A percentile compares a stretch with the other conserved stretches of the same genome.
Evolutionary conservation across 2,797 vertebrate genomes (phyloP).

Genomic region (Falco naumanni): DNA sequence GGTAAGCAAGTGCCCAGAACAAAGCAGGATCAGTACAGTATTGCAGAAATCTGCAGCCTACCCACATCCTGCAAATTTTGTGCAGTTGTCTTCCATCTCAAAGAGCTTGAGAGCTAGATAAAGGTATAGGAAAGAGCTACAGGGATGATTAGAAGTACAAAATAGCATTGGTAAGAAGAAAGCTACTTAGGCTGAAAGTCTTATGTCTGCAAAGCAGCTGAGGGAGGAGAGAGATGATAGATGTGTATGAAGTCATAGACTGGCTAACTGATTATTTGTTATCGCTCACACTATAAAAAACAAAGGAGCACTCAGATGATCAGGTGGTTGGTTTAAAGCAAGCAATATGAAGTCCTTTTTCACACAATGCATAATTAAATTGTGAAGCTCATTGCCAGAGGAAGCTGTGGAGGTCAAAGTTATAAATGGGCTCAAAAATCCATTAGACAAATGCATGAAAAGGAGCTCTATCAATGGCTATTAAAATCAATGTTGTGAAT

Average conservation of each 20-base stretch:
- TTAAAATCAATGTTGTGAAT: constrained; percentile 49
- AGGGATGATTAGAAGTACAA: not conserved
- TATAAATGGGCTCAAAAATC: constrained; percentile 47
- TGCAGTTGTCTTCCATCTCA: not conserved
- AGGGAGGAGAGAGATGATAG: not conserved
- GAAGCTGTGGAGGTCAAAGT: constrained; percentile 31
- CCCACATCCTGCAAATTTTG: rapidly evolving
- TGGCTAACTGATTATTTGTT: constrained; percentile 10
- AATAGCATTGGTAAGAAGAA: not conserved
- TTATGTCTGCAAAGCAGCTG: not conserved
- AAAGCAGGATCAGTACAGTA: not conserved
- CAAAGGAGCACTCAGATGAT: not conserved
- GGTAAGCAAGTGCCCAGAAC: not conserved
- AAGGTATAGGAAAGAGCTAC: not conserved
- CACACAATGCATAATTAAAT: constrained; percentile 58
- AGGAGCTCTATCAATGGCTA: constrained; percentile 33
- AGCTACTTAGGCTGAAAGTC: not conserved
- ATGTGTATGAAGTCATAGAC: not conserved
- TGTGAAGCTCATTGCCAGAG: constrained; percentile 13
- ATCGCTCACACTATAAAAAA: not conserved
- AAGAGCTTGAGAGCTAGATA: not conserved
- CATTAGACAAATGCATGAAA: constrained; percentile 60
- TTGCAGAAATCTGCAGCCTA: not conserved
- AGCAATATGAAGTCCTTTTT: constrained; percentile 32
- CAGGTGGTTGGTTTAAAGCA: not conserved